These are phyloP conservation scores for Adrianichthys oophorus DNA, from an alignment of 2,797 vertebrate species.

Conservation along the genomic window DNA sequence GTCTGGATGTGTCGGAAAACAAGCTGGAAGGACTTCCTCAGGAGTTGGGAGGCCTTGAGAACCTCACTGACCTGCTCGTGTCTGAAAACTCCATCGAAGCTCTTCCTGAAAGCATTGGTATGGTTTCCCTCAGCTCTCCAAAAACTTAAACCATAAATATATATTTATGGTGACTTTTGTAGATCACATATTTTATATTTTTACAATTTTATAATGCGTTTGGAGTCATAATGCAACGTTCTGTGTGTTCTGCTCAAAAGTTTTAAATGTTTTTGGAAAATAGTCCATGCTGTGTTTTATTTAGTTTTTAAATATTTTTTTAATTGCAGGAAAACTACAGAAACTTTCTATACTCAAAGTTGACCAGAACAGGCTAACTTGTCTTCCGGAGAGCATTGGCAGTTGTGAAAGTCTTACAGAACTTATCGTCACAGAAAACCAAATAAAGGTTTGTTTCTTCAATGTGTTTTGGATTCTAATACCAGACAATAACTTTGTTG, in stretches of 20 bases:
- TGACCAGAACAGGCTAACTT: constrained; percentile 91
- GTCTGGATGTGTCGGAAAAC: constrained; percentile 97
- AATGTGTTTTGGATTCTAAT: background rate
- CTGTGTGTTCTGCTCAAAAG: background rate
- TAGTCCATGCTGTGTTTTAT: background rate
- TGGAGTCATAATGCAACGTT: background rate
- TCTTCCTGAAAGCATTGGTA: constrained; percentile 93
- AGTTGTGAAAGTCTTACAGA: constrained; percentile 96
- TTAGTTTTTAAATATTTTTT: constrained; percentile 10
- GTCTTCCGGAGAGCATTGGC: constrained; percentile 90
- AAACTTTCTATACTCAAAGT: constrained; percentile 94
- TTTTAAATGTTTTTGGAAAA: background rate
- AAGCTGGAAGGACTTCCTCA: constrained; percentile 93
- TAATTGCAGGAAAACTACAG: constrained; percentile 84
- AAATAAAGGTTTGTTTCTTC: constrained; percentile 83
- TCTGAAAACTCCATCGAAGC: constrained; percentile 93
- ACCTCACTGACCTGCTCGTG: constrained; percentile 91
- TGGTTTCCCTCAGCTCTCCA: constrained; percentile 27
- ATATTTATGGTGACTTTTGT: too few species aligned
- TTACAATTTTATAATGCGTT: too few species aligned
- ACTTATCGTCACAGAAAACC: constrained; percentile 95
- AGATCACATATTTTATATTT: too few species aligned
- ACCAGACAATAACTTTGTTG: background rate
- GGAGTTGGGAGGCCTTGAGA: constrained; percentile 87
- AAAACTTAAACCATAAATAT: too few species aligned